phyloP scores from a whole-genome alignment of 1,140 invertebrate genomes.

The Zaprionus africanus region DNA sequence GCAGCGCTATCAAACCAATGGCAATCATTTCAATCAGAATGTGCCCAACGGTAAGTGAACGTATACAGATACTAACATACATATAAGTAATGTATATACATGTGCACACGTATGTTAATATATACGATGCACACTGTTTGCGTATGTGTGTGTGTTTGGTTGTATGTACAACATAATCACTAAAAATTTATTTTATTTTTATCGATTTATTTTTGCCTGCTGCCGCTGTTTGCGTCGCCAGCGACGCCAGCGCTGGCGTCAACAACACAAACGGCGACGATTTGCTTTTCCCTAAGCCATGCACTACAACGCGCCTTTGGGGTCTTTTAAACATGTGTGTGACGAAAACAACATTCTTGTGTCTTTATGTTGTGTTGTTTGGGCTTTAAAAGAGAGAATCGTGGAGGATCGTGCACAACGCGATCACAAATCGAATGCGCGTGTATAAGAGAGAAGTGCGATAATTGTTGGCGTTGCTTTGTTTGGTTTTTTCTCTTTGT shows the following conservation, averaged over 20 bases:
- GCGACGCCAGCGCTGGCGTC: constrained; percentile 62
- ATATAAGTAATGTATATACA: constrained; percentile 26
- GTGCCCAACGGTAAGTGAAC: constrained; percentile 82
- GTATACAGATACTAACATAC: constrained; percentile 34
- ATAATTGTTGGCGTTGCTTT: constrained; percentile 28
- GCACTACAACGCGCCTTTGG: constrained; percentile 40
- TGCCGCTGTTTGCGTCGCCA: constrained; percentile 31
- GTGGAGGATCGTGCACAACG: constrained; percentile 29
- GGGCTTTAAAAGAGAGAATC: constrained; percentile 19
- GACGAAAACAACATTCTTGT: constrained; percentile 42
- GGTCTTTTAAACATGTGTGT: constrained; percentile 49
- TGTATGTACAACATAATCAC: constrained; percentile 79
- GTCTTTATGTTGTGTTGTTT: constrained; percentile 18
- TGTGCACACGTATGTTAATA: constrained; percentile 6
- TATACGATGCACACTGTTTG: constrained; percentile 22
- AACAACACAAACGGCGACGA: constrained; percentile 39
- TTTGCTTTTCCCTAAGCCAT: constrained; percentile 51
- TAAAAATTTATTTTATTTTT: constrained; percentile 83
- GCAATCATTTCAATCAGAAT: constrained; percentile 85
- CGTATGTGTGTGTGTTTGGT: constrained; percentile 26
- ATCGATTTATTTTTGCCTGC: constrained; percentile 79
- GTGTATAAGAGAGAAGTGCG: constrained; percentile 37
- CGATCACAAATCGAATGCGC: constrained; percentile 32
- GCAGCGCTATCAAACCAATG: constrained; percentile 84
- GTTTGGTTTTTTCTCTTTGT: constrained; percentile 15